Evolutionary conservation across 2,888 invertebrate genomes (phyloP), one percentile per base, ranked within the genome.

Genomic region (Actias luna): DNA sequence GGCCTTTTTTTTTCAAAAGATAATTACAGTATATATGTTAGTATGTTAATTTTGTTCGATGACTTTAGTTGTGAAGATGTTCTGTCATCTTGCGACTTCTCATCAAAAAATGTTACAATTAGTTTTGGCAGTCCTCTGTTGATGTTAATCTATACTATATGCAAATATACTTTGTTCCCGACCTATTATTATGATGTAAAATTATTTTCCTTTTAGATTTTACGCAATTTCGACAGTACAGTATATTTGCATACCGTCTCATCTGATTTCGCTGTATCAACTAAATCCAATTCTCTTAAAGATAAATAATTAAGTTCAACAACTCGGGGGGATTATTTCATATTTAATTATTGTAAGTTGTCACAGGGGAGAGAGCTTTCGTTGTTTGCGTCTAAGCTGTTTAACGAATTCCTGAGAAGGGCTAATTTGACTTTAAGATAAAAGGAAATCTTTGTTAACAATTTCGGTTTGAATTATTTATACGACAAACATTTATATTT

Each of bases 321-420:
- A 62, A 62, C 63, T 63, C 31, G 46, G 59, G 59, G 64, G 62
- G 63, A 67, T 73, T 76, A 68, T 70, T 72, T 71, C 66, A 59
- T 68, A 75, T 72, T 72, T 67, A 69, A 76, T 75, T 71, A 74
- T 64, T 60, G 59, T 61, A 67, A 68, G 67, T 71, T 73, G 71
- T 71, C 71, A 71, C 70, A 63, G 63, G 58, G 62, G 59, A 58
- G 27, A 29, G 55, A 14, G 39, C 62, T 63, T 65, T 68, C 61
- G 68, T 61, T 72, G 73, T 75, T 76, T 69, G 59, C 67, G 62
- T 68, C 61, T 71, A 71, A 76, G 73, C 73, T 65, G 65, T 71
- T 76, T 69, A 69, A 60, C 63, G 64, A 52, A 65, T 69, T 71
- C n/a, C 71, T 69, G 62, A 67, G 65, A 65, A 64, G 59, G 63